A percentile compares a stretch with the other conserved stretches of the same genome.
phyloP scores from a whole-genome alignment of 2,113 vertebrate genomes.

The Mirounga angustirostris region DNA sequence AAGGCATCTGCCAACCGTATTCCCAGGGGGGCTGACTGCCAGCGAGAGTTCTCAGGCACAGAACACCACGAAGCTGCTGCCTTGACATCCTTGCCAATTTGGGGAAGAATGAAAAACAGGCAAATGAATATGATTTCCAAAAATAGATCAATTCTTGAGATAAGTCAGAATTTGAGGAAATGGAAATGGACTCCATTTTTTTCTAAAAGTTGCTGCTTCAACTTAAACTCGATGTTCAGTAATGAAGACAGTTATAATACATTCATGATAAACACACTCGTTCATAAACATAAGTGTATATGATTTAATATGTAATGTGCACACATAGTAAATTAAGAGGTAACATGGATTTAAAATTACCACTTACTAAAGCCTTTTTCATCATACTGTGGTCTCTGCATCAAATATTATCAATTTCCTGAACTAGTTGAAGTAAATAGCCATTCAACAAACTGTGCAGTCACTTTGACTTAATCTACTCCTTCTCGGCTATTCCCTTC shows the following conservation, averaged over 20 bases:
- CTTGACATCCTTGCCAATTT: background rate
- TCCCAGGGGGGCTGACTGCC: background rate
- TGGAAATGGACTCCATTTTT: background rate
- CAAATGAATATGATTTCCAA: background rate
- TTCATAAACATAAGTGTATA: background rate
- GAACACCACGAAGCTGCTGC: background rate
- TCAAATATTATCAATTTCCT: background rate
- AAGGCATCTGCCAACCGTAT: background rate
- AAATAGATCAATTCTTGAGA: conserved; percentile 7
- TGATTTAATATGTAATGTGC: background rate
- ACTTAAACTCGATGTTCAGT: background rate
- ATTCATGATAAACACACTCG: background rate
- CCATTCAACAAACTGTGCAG: background rate
- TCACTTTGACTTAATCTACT: background rate
- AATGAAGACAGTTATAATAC: background rate
- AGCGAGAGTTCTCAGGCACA: background rate
- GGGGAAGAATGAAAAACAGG: background rate
- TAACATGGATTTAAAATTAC: background rate
- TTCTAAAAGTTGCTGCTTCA: background rate
- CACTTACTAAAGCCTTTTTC: background rate
- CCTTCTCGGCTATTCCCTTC: background rate
- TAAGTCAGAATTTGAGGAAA: background rate
- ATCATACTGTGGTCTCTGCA: background rate
- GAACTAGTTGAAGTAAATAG: background rate
- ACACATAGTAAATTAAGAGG: background rate